These are phyloP conservation scores for Sander vitreus DNA, from an alignment of 2,113 vertebrate genomes.

Conservation along the genomic window DNA sequence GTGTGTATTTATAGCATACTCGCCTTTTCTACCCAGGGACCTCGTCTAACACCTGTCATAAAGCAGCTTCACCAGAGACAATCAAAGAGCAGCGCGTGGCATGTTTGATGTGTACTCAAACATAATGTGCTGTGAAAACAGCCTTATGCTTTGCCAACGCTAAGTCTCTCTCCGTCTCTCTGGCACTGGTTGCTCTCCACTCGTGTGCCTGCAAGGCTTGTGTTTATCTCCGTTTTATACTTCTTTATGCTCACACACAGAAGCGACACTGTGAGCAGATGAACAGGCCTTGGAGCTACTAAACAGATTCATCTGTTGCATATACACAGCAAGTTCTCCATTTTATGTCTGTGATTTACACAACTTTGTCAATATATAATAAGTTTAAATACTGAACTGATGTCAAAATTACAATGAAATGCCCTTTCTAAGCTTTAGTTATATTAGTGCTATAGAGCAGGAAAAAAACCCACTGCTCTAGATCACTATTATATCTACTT, in stretches of 20 bases:
- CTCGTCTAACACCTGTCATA: constrained; percentile 88
- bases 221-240: constrained; percentile 52
- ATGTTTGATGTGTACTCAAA: constrained; percentile 91
- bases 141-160: constrained; percentile 69
- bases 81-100: constrained; percentile 89
- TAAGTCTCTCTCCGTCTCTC: constrained; percentile 31
- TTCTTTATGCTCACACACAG: constrained; percentile 30
- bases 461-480: background rate
- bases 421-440: background rate
- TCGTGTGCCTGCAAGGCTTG: constrained; percentile 35
- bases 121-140: constrained; percentile 90
- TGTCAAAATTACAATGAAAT: background rate
- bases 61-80: constrained; percentile 89
- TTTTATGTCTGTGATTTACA: constrained; percentile 38
- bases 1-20: constrained; percentile 60
- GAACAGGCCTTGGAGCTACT: constrained; percentile 46
- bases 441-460: background rate
- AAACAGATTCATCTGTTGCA: constrained; percentile 59
- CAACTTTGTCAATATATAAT: background rate
- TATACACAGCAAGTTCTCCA: background rate
- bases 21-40: constrained; percentile 51
- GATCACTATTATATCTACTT: background rate
- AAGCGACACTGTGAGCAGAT: constrained; percentile 36
- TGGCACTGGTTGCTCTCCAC: constrained; percentile 45
- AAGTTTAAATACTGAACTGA: background rate